Conservation (phyloP, 1,140 invertebrate species). For the Micrasema longulum region DNA sequence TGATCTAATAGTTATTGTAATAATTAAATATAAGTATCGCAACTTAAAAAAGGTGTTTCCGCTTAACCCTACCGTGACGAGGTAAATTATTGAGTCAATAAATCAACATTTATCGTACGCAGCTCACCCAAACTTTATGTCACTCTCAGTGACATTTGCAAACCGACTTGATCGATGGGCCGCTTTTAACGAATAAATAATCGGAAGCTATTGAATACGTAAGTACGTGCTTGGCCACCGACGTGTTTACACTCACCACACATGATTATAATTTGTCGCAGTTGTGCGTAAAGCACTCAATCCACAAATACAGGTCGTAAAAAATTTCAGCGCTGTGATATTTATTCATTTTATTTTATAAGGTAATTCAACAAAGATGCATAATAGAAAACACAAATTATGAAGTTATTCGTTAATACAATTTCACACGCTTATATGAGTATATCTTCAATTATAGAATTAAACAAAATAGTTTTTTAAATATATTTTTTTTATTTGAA, state of each 20-base stretch:
- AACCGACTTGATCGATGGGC: slow-evolving; percentile 19
- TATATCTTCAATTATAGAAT: too few relatives aligned
- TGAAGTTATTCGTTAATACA: background rate
- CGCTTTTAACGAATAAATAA: slow-evolving; percentile 13
- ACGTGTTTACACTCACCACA: too few relatives aligned
- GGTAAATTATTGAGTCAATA: slow-evolving; percentile 9
- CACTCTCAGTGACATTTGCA: slow-evolving; percentile 16
- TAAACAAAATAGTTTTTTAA: background rate
- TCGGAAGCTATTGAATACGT: background rate
- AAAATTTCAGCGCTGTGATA: background rate
- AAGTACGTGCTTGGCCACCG: too few relatives aligned
- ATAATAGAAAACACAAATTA: too few relatives aligned
- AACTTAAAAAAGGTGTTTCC: background rate
- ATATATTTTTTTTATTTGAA: too few relatives aligned
- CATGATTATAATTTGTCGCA: background rate
- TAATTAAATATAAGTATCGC: background rate
- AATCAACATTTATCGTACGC: slow-evolving; percentile 21
- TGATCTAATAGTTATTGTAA: background rate
- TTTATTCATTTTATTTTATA: too few relatives aligned
- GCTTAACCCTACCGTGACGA: background rate
- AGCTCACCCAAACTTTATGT: slow-evolving; percentile 8
- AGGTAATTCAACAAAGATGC: too few relatives aligned
- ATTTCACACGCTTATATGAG: too few relatives aligned
- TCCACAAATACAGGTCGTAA: background rate
- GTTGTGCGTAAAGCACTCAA: background rate